Base-by-base conservation (phyloP, 2,888 invertebrate genomes). In the Stenoptilia bipunctidactyla region DNA sequence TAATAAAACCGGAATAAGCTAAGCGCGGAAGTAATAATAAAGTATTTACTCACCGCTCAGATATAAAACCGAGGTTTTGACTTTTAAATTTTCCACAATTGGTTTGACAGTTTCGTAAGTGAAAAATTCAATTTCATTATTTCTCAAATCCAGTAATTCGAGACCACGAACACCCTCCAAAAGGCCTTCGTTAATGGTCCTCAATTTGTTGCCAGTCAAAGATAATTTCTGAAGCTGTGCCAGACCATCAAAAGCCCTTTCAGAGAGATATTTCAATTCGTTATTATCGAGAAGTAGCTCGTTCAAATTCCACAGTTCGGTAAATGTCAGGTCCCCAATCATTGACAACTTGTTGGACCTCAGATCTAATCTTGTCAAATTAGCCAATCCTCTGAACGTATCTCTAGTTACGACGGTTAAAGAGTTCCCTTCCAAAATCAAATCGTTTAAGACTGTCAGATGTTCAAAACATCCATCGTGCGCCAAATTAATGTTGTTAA, bases 381-480 rank as follows among this genome's bases (percentile, higher is more conserved):
- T 89, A 48, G 87, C 87, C 57, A 94, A 74, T 1, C 93, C 93
- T 45, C 88, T 85, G 64, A 94, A 94, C 47, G 90, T 91, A 54
- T 92, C 91, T 53, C 88, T 87, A 45, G 92, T 92, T 57, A 94
- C 73, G 34, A 91, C 88, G 40, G 88, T 87, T 52, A 94, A 88
- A 61, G 88, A 89, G 83, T 91, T 93, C 50, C 86, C 85, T 56
- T 92, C 92, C 52, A 97, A 74, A 64, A 95, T 91, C 48, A 97
- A 79, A 55, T 91, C 92, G 45, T 90, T 88, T 42, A 97, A 85
- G 49, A 90, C 87, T 13, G 86, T 85, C 61, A 93, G 74, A 58
- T 90, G 88, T 55, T 87, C 86, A 63, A 93, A 95, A 45, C 97
- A 92, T 51, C 92, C 92, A 49, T 95, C 94, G 57, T 97, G 96